phyloP scores from a whole-genome alignment of 2,113 vertebrate genomes.

The Lasiurus borealis region DNA sequence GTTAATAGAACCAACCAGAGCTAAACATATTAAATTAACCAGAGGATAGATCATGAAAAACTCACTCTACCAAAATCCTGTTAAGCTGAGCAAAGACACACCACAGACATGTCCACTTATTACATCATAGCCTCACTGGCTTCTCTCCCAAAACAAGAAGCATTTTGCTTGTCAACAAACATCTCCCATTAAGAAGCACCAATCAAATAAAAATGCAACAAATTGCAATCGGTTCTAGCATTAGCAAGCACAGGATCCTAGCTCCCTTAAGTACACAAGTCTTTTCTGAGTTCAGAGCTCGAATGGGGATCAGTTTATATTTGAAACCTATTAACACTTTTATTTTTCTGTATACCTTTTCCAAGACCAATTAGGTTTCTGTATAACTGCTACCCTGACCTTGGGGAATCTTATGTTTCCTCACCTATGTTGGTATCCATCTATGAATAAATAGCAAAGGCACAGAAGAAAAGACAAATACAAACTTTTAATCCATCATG shows the following conservation, averaged over 20 bases:
- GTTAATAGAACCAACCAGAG: not conserved
- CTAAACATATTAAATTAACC: not conserved
- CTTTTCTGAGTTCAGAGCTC: not conserved
- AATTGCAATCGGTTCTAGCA: not conserved
- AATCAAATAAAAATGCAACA: not conserved
- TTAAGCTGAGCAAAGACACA: not conserved
- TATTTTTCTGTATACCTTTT: not conserved
- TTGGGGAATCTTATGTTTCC: not conserved
- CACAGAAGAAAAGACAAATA: not conserved
- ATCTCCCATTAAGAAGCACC: not conserved
- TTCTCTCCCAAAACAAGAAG: not conserved
- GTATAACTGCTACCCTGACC: not conserved
- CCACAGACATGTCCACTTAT: not conserved
- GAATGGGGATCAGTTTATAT: not conserved
- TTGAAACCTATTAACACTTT: not conserved
- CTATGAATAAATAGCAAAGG: not conserved
- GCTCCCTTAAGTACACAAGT: fast-evolving
- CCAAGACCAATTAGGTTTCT: not conserved
- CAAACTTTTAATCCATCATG: not conserved
- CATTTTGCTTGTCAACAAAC: not conserved
- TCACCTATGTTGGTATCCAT: not conserved
- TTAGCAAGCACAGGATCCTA: not conserved
- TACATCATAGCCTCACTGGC: not conserved
- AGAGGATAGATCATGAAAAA: not conserved
- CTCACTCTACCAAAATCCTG: not conserved